phyloP scores from a whole-genome alignment of 1,140 invertebrate species.

The Anastatus disparis region DNA sequence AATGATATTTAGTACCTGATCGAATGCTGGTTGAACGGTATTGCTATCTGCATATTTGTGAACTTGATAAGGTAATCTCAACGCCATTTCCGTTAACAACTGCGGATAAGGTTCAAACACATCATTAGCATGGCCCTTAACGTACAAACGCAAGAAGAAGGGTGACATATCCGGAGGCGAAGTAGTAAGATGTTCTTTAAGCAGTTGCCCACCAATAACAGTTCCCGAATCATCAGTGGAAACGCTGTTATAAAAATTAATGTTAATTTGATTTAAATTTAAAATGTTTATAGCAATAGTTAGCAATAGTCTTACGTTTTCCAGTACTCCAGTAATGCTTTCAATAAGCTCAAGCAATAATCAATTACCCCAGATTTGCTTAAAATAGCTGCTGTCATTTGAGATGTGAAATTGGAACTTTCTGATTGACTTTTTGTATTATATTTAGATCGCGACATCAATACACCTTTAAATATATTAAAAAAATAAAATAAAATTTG shows the following conservation, averaged over 20 bases:
- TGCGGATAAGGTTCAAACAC: constrained; percentile 95
- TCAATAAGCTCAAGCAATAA: constrained; percentile 84
- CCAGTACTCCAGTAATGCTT: constrained; percentile 87
- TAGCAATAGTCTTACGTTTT: constrained; percentile 64
- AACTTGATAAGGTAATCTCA: constrained; percentile 94
- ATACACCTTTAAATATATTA: constrained; percentile 70
- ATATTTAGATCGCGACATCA: constrained; percentile 83
- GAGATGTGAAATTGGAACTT: constrained; percentile 76
- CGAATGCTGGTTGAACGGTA: constrained; percentile 68
- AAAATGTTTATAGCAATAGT: too few relatives aligned
- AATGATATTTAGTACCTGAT: constrained; percentile 59
- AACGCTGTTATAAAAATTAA: too few relatives aligned
- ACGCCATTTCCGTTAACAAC: constrained; percentile 92
- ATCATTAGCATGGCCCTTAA: constrained; percentile 90
- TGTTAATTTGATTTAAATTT: too few relatives aligned
- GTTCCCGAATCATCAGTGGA: constrained; percentile 67
- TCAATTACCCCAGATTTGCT: constrained; percentile 82
- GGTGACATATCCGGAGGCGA: constrained; percentile 94
- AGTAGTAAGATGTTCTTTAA: constrained; percentile 84
- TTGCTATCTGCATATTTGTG: constrained; percentile 77
- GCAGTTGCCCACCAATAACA: constrained; percentile 69
- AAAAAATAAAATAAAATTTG: not conserved
- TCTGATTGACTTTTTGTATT: constrained; percentile 70
- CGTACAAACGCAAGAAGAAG: constrained; percentile 93
- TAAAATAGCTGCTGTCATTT: constrained; percentile 81